phyloP scores from a whole-genome alignment of 1,140 invertebrate genomes.

The Atopsyche davidsoni region DNA sequence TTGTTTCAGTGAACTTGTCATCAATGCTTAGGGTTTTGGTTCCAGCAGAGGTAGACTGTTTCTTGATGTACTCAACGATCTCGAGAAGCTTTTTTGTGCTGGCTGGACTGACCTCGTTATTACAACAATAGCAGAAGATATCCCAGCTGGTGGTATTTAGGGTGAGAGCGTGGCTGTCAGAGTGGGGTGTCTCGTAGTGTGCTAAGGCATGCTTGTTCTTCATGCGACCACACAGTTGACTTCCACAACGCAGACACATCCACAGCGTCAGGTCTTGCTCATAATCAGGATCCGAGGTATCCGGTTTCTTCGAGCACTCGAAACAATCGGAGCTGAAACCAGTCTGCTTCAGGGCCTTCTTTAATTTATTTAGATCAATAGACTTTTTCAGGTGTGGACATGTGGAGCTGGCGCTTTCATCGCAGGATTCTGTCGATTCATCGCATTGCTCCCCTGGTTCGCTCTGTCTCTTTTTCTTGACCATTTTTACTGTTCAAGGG shows the following conservation, averaged over 20 bases:
- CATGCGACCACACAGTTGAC: conserved; percentile 67
- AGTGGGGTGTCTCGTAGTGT: conserved; percentile 70
- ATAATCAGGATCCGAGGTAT: conserved; percentile 43
- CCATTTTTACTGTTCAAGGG: conserved; percentile 43
- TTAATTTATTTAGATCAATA: conserved; percentile 57
- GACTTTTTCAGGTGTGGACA: conserved; percentile 67
- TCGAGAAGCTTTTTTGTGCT: conserved; percentile 58
- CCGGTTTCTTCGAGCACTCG: conserved; percentile 50
- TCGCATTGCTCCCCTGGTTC: conserved; percentile 53
- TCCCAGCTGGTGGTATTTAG: conserved; percentile 58
- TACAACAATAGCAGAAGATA: conserved; percentile 70
- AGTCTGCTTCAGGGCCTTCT: conserved; percentile 53
- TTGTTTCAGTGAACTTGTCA: conserved; percentile 10
- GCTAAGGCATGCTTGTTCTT: conserved; percentile 67
- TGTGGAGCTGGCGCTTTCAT: conserved; percentile 47
- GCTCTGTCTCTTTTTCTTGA: conserved; percentile 60
- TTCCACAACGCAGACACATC: conserved; percentile 68
- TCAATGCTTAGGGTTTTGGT: conserved; percentile 2
- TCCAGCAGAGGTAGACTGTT: conserved; percentile 34
- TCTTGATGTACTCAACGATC: conserved; percentile 58
- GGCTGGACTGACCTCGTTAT: conserved; percentile 51
- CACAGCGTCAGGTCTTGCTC: conserved; percentile 58
- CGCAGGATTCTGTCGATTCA: conserved; percentile 57
- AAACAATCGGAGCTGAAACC: conserved; percentile 55
- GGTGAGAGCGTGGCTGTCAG: conserved; percentile 67